Evolutionary conservation across 2,888 invertebrate species (phyloP), one percentile per base, ranked within the genome.

Genomic region (Anagyrus pseudococci): DNA sequence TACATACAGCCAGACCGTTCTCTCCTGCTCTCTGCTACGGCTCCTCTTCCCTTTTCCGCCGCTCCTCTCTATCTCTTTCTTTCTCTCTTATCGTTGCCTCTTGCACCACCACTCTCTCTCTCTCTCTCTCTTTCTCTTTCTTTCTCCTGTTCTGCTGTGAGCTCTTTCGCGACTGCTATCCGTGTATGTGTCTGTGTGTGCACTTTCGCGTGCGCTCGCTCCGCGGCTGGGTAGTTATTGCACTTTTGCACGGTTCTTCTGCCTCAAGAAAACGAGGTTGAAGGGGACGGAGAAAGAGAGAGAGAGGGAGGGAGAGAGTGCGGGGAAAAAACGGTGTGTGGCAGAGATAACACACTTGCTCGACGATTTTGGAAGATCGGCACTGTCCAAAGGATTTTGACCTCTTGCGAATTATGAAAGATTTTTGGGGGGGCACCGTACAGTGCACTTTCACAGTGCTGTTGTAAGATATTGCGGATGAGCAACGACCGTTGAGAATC

Each of bases 101-200:
- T 37, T 26, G 59, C 23, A 22, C 37, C 23, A 10, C 41, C 50
- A 6, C 25, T 25, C 29, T 26, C 56, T 23, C 26, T 25, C 46
- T 37, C 22, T 55, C 55, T 33, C 43, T 23, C 25, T 44, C 55
- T 55, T 20, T 33, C 23, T 20, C 48, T 26, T 47, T 48, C 17
- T 19, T 44, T 3, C 10, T 4, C 15, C 25, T 44, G 26, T 46
- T 33, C 2, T 33, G 6, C 26, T 49, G 15, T 48, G 15, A 25
- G 6, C 19, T 22, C 37, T 33, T 17, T 19, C 23, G 40, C 29
- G n/a, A 29, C 3, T 25, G 1, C n/a, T 49, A 48, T 49, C 13
- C 17, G 19, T 6, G 19, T 49, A 4, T 15, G 15, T n/a, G n/a
- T n/a, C 17, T 48, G 25, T 13, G n/a, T 10, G 49, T 13, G 23